These are phyloP conservation scores for Perdix hodgsoniae DNA, from an alignment of 2,797 vertebrate species.

Conservation along the genomic window DNA sequence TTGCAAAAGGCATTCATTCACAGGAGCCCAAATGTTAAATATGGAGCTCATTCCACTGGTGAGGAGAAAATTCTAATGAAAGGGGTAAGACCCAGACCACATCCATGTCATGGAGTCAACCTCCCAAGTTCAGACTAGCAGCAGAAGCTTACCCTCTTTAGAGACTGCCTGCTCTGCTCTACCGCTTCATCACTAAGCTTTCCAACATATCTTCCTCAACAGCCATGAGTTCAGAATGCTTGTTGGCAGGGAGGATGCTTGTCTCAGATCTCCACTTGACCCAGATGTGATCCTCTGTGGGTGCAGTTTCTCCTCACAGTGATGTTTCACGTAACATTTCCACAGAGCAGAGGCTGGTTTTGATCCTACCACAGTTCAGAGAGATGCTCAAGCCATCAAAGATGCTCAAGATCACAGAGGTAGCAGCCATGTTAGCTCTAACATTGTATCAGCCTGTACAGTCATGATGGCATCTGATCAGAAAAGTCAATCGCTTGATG, in stretches of 20 bases:
- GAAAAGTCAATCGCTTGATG: neutral
- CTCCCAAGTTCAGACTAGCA: neutral
- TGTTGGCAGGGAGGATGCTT: rapidly evolving
- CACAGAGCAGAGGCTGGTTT: neutral
- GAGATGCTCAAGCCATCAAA: neutral
- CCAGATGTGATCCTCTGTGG: neutral
- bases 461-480: neutral
- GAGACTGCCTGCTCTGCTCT: neutral
- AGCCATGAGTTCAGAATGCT: neutral
- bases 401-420: neutral
- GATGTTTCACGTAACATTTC: neutral
- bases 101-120: neutral
- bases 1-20: neutral
- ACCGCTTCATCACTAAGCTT: neutral
- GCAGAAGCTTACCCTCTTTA: neutral
- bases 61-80: neutral
- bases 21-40: neutral
- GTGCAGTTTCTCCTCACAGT: neutral
- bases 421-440: neutral
- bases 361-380: neutral
- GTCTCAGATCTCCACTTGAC: neutral
- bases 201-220: neutral
- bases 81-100: neutral
- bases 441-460: neutral
- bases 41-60: neutral